Conservation (phyloP, 2,113 vertebrate species). For the Platichthys flesus region DNA sequence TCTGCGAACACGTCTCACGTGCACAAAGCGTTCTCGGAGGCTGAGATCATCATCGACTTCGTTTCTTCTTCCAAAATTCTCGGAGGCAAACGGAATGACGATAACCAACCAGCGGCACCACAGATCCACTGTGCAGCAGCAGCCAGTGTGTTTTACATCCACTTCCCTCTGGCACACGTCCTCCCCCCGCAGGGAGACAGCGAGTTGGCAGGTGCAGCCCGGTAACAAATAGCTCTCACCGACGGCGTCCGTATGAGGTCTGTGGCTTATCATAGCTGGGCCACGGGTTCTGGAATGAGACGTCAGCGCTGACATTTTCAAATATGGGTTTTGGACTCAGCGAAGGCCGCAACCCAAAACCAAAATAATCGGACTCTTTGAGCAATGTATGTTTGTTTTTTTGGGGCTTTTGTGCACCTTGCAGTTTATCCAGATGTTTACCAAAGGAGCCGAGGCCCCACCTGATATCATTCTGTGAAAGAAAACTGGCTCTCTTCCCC, state of each 20-base stretch:
- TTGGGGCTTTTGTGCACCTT: conserved; percentile 18
- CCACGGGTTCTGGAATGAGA: conserved; percentile 16
- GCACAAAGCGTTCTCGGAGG: no score
- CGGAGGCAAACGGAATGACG: background rate
- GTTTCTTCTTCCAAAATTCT: no score
- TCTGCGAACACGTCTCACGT: no score
- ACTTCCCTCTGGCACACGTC: conserved; percentile 19
- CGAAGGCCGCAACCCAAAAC: conserved; percentile 28
- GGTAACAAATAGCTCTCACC: conserved; percentile 30
- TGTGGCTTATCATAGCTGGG: conserved; percentile 29
- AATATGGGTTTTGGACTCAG: conserved; percentile 23
- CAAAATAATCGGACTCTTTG: background rate
- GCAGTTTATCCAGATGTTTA: conserved; percentile 40
- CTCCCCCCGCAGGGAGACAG: background rate
- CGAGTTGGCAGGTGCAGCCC: conserved; percentile 27
- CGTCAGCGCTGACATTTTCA: conserved; percentile 25
- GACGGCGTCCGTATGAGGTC: conserved; percentile 28
- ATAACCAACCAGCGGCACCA: background rate
- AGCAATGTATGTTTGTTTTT: conserved; percentile 1
- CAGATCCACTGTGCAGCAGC: background rate
- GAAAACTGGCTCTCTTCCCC: conserved; percentile 37
- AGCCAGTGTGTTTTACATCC: conserved; percentile 30
- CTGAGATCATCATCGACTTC: no score
- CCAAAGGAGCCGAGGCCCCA: conserved; percentile 2
- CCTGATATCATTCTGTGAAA: conserved; percentile 1